Evolutionary conservation across 2,113 vertebrate genomes (phyloP).

Genomic region (Circaetus gallicus): DNA sequence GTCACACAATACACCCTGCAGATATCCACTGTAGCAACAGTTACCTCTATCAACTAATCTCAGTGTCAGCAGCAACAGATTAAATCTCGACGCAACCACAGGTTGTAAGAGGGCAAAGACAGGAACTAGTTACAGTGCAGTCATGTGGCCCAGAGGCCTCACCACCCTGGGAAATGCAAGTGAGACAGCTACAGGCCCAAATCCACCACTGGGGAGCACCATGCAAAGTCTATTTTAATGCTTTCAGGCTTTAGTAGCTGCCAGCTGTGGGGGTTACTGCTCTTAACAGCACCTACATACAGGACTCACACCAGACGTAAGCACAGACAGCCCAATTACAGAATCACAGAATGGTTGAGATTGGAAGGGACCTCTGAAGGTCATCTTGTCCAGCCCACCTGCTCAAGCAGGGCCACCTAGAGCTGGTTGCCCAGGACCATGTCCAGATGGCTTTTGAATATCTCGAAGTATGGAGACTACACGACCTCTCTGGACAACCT

Average conservation of each 20-base stretch:
- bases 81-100: neutral
- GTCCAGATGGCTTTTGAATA: neutral
- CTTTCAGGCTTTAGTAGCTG: neutral
- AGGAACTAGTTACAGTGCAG: neutral
- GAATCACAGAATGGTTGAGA: neutral
- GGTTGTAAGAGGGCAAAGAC: neutral
- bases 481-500: neutral
- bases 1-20: neutral
- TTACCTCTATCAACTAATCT: neutral
- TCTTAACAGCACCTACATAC: neutral
- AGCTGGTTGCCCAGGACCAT: neutral
- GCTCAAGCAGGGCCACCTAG: neutral
- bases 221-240: neutral
- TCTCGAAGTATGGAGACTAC: neutral
- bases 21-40: neutral
- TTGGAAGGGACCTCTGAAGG: neutral
- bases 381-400: neutral
- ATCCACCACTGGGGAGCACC: neutral
- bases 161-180: neutral
- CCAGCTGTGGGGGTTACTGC: neutral
- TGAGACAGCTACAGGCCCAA: neutral
- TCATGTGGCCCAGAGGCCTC: neutral
- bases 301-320: neutral
- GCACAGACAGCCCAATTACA: neutral
- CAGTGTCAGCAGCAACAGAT: neutral